Conservation (phyloP, 2,888 invertebrate species). For the Leptinotarsa tumamoca region DNA sequence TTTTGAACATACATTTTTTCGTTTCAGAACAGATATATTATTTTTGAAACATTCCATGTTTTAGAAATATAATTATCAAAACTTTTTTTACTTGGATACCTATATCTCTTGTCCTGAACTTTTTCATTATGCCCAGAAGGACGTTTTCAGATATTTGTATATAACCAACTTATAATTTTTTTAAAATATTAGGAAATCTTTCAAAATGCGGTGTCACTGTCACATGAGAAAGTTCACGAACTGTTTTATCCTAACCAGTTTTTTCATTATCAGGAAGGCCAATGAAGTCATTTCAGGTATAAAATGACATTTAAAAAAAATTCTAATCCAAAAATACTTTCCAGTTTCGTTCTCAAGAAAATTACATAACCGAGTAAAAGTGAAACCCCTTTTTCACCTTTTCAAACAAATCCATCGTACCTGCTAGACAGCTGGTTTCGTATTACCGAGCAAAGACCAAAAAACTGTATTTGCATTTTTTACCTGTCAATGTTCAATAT, state of each 20-base stretch:
- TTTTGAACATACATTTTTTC: no score
- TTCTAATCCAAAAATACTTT: slow-evolving; percentile 12
- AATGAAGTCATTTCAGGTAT: slow-evolving; percentile 14
- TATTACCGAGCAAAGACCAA: slow-evolving; percentile 30
- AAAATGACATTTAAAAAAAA: slow-evolving; percentile 12
- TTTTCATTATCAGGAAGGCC: neutral
- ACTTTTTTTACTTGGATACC: no score
- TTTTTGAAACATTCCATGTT: no score
- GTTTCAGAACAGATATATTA: no score
- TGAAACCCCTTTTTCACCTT: slow-evolving; percentile 32
- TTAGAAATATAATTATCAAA: no score
- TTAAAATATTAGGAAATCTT: neutral
- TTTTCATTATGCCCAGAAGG: no score
- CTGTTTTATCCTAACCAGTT: neutral
- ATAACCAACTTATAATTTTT: no score
- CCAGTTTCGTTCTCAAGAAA: slow-evolving; percentile 28
- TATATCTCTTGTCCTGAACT: no score
- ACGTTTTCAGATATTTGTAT: no score
- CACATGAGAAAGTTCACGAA: slow-evolving; percentile 18
- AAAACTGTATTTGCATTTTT: slow-evolving; percentile 50
- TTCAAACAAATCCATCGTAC: slow-evolving; percentile 34
- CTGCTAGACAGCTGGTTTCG: slow-evolving; percentile 39
- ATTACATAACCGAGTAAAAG: slow-evolving; percentile 25
- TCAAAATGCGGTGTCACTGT: slow-evolving; percentile 14
- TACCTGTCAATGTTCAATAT: slow-evolving; percentile 46